Conservation (phyloP, 2,888 invertebrate genomes). For the Rhingia campestris region DNA sequence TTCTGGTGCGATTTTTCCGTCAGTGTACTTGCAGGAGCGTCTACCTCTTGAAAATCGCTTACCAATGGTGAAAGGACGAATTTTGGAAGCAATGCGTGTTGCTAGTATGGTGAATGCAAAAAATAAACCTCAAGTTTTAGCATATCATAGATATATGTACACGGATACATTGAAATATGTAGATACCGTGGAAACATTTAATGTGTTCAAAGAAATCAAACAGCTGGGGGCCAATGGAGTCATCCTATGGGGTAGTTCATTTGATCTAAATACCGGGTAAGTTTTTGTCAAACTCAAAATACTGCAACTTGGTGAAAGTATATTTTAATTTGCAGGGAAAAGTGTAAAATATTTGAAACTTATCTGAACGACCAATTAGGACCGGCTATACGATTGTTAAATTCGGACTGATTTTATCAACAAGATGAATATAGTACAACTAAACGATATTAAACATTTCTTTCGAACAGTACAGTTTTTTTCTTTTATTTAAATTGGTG, state of each 20-base stretch:
- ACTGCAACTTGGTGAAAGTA: neutral
- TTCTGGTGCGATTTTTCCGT: constrained; percentile 58
- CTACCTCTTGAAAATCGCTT: constrained; percentile 28
- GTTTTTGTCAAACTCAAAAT: neutral
- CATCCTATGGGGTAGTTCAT: constrained; percentile 61
- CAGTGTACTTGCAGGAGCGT: constrained; percentile 62
- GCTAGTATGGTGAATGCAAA: constrained; percentile 36
- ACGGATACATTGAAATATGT: constrained; percentile 56
- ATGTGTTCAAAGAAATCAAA: constrained; percentile 46
- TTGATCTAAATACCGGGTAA: constrained; percentile 51
- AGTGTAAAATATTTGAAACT: constrained; percentile 43
- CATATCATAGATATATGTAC: constrained; percentile 58
- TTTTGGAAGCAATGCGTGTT: constrained; percentile 48
- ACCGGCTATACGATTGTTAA: constrained; percentile 32
- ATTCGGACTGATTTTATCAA: neutral
- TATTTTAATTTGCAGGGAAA: constrained; percentile 15
- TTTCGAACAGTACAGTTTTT: neutral
- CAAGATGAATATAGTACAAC: neutral
- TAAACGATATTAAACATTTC: neutral
- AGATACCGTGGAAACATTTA: constrained; percentile 21
- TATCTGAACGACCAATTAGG: constrained; percentile 36
- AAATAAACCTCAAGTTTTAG: constrained; percentile 43
- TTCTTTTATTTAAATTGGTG: neutral
- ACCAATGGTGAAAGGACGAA: constrained; percentile 53
- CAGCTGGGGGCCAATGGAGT: constrained; percentile 45